A percentile compares a stretch with the other conserved stretches of the same genome.
These are phyloP conservation scores for Melitaea cinxia DNA, from an alignment of 1,140 invertebrate genomes.

Conservation along the genomic window DNA sequence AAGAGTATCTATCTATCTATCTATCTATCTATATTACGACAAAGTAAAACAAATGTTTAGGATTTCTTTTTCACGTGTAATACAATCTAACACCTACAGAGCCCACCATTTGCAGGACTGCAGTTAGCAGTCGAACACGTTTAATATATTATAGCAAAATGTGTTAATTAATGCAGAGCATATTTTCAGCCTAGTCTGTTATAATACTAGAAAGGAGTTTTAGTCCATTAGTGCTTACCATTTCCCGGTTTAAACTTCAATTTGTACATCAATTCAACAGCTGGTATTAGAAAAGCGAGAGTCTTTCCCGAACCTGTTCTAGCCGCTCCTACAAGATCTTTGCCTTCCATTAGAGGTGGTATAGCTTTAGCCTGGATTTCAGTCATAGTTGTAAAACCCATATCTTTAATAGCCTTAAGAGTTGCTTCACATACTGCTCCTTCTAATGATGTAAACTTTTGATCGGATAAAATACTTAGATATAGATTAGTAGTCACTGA, in stretches of 20 bases:
- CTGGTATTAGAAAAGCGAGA: conserved; percentile 98
- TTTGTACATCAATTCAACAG: conserved; percentile 96
- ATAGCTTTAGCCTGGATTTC: conserved; percentile 97
- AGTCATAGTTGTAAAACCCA: conserved; percentile 98
- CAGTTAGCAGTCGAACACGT: no score
- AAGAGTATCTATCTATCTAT: no score
- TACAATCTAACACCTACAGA: no score
- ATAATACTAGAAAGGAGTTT: no score
- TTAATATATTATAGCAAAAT: no score
- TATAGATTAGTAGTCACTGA: conserved; percentile 84
- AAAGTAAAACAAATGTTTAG: no score
- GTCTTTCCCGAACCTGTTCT: conserved; percentile 99
- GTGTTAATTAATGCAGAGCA: no score
- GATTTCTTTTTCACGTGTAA: no score
- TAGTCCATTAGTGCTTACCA: conserved; percentile 85
- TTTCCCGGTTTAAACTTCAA: conserved; percentile 97
- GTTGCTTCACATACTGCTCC: conserved; percentile 90
- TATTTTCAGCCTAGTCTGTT: no score
- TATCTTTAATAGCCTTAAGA: conserved; percentile 92
- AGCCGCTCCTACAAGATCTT: conserved; percentile 97
- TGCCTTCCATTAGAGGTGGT: conserved; percentile 95
- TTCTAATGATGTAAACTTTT: conserved; percentile 84
- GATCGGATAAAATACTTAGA: conserved; percentile 83
- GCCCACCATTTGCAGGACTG: no score
- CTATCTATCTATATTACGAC: no score